phyloP scores from a whole-genome alignment of 2,113 vertebrate species.

The Archocentrus centrarchus region DNA sequence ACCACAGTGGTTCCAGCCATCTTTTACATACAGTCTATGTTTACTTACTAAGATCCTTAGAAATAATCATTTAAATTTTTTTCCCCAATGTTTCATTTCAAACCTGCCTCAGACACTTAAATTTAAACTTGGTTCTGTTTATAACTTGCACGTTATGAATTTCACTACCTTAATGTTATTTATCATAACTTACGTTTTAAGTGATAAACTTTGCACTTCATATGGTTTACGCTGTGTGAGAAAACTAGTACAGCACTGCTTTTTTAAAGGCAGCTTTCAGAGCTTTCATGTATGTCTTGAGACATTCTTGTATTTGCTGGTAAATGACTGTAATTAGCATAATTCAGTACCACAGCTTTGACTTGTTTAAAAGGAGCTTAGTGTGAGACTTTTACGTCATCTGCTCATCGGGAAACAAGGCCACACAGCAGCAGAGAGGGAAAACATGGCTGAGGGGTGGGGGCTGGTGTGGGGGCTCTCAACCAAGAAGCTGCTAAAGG shows the following conservation, averaged over 20 bases:
- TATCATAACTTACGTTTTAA: conserved; percentile 6
- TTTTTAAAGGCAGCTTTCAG: background rate
- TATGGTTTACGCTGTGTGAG: background rate
- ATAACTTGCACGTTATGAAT: background rate
- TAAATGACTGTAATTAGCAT: conserved; percentile 15
- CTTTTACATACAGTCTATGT: background rate
- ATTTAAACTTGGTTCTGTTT: background rate
- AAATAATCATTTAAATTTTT: background rate
- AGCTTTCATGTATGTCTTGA: background rate
- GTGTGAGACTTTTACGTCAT: background rate
- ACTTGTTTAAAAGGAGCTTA: background rate
- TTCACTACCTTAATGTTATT: conserved; percentile 11
- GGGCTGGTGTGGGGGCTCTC: background rate
- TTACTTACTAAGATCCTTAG: background rate
- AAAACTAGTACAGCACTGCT: background rate
- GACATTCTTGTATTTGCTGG: conserved; percentile 9
- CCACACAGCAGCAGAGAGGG: background rate
- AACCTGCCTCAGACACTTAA: background rate
- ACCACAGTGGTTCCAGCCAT: background rate
- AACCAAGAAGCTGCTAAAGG: conserved; percentile 13
- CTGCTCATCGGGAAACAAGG: background rate
- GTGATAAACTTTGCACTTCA: conserved; percentile 6
- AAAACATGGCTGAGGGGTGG: background rate
- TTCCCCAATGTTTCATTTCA: background rate
- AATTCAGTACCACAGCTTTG: conserved; percentile 7